These are phyloP conservation scores for Drosophila arawakana DNA, from an alignment of 1,140 invertebrate genomes.

Conservation along the genomic window DNA sequence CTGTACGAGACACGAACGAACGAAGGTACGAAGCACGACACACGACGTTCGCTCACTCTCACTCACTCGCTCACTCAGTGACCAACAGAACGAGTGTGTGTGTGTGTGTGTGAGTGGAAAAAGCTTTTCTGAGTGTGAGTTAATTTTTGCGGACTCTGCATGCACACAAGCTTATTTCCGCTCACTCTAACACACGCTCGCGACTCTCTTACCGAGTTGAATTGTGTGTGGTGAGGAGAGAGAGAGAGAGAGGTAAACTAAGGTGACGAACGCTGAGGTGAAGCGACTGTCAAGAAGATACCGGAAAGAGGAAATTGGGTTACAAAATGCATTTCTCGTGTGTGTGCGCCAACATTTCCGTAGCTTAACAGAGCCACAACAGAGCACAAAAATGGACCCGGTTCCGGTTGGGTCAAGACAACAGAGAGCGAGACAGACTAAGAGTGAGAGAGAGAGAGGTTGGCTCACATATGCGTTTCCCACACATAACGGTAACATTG, in stretches of 20 bases:
- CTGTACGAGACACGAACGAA: slow-evolving; percentile 1
- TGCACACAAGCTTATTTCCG: slow-evolving; percentile 73
- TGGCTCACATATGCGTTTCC: slow-evolving; percentile 35
- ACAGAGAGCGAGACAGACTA: slow-evolving; percentile 24
- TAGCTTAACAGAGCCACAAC: slow-evolving; percentile 73
- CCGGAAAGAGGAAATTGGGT: slow-evolving; percentile 76
- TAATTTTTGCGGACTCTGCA: slow-evolving; percentile 50
- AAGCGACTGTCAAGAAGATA: slow-evolving; percentile 61
- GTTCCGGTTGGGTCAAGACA: slow-evolving; percentile 21
- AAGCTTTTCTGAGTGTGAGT: slow-evolving; percentile 60
- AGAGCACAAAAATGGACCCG: slow-evolving; percentile 36
- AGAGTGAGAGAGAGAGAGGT: slow-evolving; percentile 23
- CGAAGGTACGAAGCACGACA: slow-evolving; percentile 16
- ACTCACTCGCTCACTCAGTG: neutral
- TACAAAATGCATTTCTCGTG: slow-evolving; percentile 77
- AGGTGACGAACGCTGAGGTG: slow-evolving; percentile 21
- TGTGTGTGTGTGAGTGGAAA: slow-evolving; percentile 19
- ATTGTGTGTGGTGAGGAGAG: neutral
- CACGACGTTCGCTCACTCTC: slow-evolving; percentile 22
- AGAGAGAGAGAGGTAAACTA: neutral
- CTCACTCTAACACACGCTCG: slow-evolving; percentile 34
- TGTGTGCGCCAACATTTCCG: slow-evolving; percentile 64
- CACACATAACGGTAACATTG: slow-evolving; percentile 20
- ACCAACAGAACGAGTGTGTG: slow-evolving; percentile 20
- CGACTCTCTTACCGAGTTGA: slow-evolving; percentile 24